A percentile compares a stretch with the other conserved stretches of the same genome.
phyloP scores from a whole-genome alignment of 1,140 invertebrate species.

The Zophobas morio region DNA sequence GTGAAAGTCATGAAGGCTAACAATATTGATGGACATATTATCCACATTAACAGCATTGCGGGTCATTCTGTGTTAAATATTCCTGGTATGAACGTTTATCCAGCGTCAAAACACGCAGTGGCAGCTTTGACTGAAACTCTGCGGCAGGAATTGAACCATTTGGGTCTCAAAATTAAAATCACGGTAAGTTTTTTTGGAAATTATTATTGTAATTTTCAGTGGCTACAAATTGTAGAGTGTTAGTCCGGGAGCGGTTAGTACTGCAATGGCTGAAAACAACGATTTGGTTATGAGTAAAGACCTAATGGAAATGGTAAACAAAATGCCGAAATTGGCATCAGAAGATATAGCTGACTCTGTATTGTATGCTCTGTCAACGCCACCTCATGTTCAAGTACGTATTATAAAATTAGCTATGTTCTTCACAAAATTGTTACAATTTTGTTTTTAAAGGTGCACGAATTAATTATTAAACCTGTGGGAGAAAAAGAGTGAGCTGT shows the following conservation, averaged over 20 bases:
- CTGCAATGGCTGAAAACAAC: conserved; percentile 20
- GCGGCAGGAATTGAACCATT: not conserved
- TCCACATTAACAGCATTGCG: conserved; percentile 70
- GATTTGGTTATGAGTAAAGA: not conserved
- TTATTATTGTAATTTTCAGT: not conserved
- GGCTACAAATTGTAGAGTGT: conserved; percentile 38
- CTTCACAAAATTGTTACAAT: not conserved
- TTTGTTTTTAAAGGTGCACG: not conserved
- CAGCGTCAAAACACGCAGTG: not conserved
- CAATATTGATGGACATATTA: conserved; percentile 60
- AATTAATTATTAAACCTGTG: not conserved
- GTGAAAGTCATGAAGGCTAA: conserved; percentile 71
- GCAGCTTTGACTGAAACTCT: not conserved
- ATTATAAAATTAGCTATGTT: not conserved
- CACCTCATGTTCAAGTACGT: not conserved
- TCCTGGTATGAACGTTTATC: not conserved
- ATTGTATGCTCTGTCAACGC: not conserved
- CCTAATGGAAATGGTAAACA: not conserved
- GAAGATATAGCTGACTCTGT: conserved; percentile 72
- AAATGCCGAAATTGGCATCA: conserved; percentile 46
- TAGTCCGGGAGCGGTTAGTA: conserved; percentile 44
- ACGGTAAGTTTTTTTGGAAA: not conserved
- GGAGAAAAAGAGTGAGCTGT: not conserved
- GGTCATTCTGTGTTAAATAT: not conserved
- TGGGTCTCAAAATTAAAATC: conserved; percentile 3